Base-by-base conservation (phyloP, 2,888 invertebrate genomes). In the Pantelozetes paolii region DNA sequence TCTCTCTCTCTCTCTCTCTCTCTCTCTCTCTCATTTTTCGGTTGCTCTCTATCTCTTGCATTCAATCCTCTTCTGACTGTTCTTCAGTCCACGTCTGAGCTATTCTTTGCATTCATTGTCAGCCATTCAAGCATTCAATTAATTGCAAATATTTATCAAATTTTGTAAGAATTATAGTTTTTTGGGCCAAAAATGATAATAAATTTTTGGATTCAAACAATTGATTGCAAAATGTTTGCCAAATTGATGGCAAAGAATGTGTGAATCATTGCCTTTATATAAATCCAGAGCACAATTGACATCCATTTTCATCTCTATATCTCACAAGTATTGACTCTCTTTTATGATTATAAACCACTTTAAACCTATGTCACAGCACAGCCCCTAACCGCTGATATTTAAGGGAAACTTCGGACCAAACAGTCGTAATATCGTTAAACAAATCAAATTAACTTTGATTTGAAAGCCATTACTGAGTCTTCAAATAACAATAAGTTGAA, bases 1-100 rank as follows among this genome's bases (percentile, higher is more conserved):
- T 62, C 62, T 64, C 40, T 64, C 40, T 64, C 64, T 64, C 64
- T 40, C 64, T 36, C 36, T 64, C 64, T 40, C 64, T 40, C 64
- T 40, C 64, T 64, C 64, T 30, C 64, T 64, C 40, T n/a, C 40
- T 23, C 40, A 13, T 40, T 64, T 20, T 40, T 32, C 18, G 36
- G 18, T 40, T 32, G 36, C 20, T 23, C 23, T 8, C 64, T 36
- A 40, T 62, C 62, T 45, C 23, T 62, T 18, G 64, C 32, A 11
- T 23, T 8, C 40, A 20, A 64, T 64, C 40, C 64, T 40, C 64
- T 64, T 23, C 15, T 64, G 36, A 8, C 18, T 54, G 30, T 57
- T 57, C 57, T 30, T 28, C 57, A 57, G 28, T 57, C 13, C n/a
- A 28, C 30, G 57, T 57, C 28, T 30, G 57, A 13, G 30, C 30